Evolutionary conservation across 2,113 vertebrate genomes (phyloP), one percentile per base, ranked within the genome.

Genomic region (Callorhinus ursinus): DNA sequence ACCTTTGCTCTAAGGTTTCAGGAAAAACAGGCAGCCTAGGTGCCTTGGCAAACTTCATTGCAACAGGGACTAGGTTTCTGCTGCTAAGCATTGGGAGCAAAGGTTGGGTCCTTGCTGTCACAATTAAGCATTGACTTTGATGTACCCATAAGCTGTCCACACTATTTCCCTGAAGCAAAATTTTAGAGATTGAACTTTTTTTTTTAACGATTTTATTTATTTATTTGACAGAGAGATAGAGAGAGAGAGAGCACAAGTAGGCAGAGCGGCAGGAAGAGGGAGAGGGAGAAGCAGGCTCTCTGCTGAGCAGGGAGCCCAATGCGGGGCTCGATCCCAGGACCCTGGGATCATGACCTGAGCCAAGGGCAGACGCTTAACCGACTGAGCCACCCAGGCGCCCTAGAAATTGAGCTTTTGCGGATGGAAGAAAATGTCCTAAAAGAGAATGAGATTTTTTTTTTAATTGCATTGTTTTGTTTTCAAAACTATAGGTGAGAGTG

Each of bases 1-100:
- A 18, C 46, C 63, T 88, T 74, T 83, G 84, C 92, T 91, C 49
- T 80, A 93, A 84, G 69, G n/a, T 90, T 96, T 95, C 63, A 39
- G 86, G 36, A 46, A 72, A 96, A 88, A 63, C n/a, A 69, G 67
- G 31, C 36, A 31, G 67, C 51, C 67, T 36, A 14, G 24, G 16
- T 57, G 55, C n/a, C 51, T 83, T 49, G 51, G 28, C 49, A 80
- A 4, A 8, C 13, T 74, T 84, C 19, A 49, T 21, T 61, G 42
- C 63, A 46, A 53, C 77, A 69, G 53, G 19, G 49, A 67, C 61
- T 7, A 53, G 15, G 39, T 83, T 93, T 93, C 72, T 95, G 24
- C 63, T 71, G 28, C 61, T 91, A 26, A 76, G 36, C 21, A 33
- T 42, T 71, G 90, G 53, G 61, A 57, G 26, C 77, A 91, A 90